Conservation (phyloP, 2,113 vertebrate genomes). For the Sminthopsis crassicaudata region DNA sequence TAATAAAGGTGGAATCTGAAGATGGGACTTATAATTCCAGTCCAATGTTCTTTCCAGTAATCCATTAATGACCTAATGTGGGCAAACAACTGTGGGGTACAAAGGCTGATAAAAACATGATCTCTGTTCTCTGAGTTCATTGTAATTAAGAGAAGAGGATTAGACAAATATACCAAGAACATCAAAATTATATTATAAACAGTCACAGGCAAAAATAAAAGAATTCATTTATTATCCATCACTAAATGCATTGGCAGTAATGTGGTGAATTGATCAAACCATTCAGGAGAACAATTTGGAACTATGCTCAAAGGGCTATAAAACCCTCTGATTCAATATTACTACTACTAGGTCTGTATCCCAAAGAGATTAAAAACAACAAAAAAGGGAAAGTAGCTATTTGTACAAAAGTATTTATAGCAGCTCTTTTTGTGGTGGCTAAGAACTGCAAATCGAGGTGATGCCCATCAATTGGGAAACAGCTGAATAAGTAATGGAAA, state of each 20-base stretch:
- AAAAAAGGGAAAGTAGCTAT: neutral
- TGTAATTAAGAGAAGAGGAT: neutral
- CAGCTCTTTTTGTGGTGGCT: neutral
- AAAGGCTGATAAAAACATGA: neutral
- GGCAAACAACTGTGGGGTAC: neutral
- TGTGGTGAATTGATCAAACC: too few relatives aligned
- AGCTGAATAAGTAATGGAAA: neutral
- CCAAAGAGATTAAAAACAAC: too few relatives aligned
- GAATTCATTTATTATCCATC: neutral
- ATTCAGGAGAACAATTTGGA: too few relatives aligned
- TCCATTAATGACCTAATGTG: neutral
- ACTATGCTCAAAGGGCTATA: neutral
- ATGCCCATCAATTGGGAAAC: too few relatives aligned
- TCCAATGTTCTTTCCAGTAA: neutral
- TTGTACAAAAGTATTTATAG: neutral
- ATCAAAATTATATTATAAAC: neutral
- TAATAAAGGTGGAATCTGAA: neutral
- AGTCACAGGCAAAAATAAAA: neutral
- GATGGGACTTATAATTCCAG: neutral
- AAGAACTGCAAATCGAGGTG: neutral
- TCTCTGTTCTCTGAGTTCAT: neutral
- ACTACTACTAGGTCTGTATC: too few relatives aligned
- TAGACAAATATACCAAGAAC: neutral
- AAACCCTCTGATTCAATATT: neutral
- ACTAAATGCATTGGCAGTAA: too few relatives aligned